phyloP scores from a whole-genome alignment of 2,888 invertebrate species.

The Sesamia inferens region DNA sequence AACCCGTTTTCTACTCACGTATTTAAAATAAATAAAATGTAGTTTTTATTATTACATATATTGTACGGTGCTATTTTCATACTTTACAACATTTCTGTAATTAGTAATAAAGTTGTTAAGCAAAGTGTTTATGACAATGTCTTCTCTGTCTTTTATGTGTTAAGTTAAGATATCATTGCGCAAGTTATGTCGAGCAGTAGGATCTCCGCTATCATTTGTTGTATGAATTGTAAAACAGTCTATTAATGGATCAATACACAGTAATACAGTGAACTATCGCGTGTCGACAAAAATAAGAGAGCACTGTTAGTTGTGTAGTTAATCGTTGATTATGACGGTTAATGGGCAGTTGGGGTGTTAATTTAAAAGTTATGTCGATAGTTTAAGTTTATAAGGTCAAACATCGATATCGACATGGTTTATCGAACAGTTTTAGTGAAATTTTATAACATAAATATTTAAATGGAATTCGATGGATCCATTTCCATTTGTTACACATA shows the following conservation, averaged over 20 bases:
- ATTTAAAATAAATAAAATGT: too few species aligned
- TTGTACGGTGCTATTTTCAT: background rate
- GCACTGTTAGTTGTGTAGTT: conserved; percentile 44
- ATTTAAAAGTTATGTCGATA: conserved; percentile 40
- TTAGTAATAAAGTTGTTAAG: too few species aligned
- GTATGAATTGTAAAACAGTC: background rate
- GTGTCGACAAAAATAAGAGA: conserved; percentile 49
- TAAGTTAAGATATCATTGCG: background rate
- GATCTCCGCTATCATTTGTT: background rate
- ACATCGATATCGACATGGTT: conserved; percentile 40
- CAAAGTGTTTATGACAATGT: background rate
- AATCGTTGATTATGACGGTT: conserved; percentile 54
- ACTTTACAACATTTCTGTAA: background rate
- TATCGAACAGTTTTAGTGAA: conserved; percentile 34
- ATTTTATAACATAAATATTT: conserved; percentile 10
- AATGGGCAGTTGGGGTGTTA: conserved; percentile 51
- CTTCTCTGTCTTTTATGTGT: background rate
- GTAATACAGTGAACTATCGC: conserved; percentile 37
- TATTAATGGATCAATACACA: conserved; percentile 33
- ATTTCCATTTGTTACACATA: background rate
- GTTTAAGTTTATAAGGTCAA: conserved; percentile 42
- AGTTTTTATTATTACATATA: too few species aligned
- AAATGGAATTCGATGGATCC: background rate
- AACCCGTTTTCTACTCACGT: too few species aligned
- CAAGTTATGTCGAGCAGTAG: background rate